Conservation (phyloP, 2,113 vertebrate genomes). For the Cranoglanis bouderius region DNA sequence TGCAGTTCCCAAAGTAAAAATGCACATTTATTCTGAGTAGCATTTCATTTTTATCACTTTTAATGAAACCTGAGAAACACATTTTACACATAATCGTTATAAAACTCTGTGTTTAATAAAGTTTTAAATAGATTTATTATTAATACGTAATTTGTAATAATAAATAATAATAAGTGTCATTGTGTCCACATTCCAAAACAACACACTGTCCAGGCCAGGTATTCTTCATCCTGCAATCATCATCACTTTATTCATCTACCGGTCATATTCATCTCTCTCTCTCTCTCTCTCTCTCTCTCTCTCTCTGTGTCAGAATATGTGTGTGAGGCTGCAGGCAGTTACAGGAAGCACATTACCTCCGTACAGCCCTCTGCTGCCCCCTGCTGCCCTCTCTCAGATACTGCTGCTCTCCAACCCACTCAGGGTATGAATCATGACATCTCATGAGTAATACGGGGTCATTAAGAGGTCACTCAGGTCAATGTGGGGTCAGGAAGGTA, state of each 20-base stretch:
- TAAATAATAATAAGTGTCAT: background rate
- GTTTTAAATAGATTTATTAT: background rate
- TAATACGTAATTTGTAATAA: background rate
- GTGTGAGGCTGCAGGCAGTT: conserved; percentile 81
- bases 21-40: background rate
- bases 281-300: background rate
- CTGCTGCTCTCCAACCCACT: conserved; percentile 83
- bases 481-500: background rate
- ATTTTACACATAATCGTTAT: background rate
- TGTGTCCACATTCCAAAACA: background rate
- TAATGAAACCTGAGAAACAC: background rate
- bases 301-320: conserved; percentile 73
- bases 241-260: background rate
- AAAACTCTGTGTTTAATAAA: background rate
- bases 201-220: background rate
- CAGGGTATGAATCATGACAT: conserved; percentile 66
- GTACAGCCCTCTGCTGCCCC: conserved; percentile 82
- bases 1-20: conserved; percentile 84
- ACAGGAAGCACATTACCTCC: conserved; percentile 77
- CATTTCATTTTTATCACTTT: background rate
- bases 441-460: background rate
- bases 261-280: background rate
- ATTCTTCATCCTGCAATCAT: background rate
- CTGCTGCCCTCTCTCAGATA: conserved; percentile 80
- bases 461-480: background rate